Percentiles rank a stretch among this genome's conserved stretches.
Conservation (phyloP, 2,888 invertebrate genomes). For the Pegoplata infirma region DNA sequence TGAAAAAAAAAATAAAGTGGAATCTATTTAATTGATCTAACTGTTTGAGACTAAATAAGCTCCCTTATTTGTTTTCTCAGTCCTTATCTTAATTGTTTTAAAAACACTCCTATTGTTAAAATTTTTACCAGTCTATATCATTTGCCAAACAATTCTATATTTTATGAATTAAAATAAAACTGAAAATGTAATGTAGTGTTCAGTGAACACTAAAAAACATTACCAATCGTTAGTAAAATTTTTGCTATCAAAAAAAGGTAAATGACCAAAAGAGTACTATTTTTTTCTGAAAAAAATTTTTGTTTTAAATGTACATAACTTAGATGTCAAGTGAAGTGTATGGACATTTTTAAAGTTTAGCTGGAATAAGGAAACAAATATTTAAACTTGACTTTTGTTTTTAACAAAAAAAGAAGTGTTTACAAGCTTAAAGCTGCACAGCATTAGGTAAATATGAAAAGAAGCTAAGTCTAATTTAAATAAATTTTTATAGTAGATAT, state of each 20-base stretch:
- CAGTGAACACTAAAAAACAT: constrained; percentile 20
- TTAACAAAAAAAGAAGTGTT: neutral
- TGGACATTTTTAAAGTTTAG: constrained; percentile 37
- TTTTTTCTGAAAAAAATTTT: neutral
- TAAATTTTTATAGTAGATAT: no score
- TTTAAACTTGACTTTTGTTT: neutral
- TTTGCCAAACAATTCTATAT: neutral
- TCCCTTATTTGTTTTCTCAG: no score
- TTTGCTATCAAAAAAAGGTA: neutral
- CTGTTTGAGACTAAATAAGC: no score
- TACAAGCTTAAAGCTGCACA: no score
- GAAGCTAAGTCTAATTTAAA: no score
- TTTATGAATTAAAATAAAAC: neutral
- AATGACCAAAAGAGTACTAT: constrained; percentile 10
- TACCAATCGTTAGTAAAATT: constrained; percentile 5
- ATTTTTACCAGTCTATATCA: constrained; percentile 1
- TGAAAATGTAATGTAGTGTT: constrained; percentile 12
- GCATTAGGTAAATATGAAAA: no score
- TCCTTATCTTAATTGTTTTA: no score
- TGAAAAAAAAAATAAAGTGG: no score
- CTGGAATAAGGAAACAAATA: no score
- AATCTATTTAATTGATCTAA: neutral
- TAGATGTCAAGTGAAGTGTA: constrained; percentile 38
- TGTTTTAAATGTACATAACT: neutral
- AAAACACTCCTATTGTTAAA: constrained; percentile 1